phyloP scores from a whole-genome alignment of 2,888 invertebrate species.

The Heliconius erato region DNA sequence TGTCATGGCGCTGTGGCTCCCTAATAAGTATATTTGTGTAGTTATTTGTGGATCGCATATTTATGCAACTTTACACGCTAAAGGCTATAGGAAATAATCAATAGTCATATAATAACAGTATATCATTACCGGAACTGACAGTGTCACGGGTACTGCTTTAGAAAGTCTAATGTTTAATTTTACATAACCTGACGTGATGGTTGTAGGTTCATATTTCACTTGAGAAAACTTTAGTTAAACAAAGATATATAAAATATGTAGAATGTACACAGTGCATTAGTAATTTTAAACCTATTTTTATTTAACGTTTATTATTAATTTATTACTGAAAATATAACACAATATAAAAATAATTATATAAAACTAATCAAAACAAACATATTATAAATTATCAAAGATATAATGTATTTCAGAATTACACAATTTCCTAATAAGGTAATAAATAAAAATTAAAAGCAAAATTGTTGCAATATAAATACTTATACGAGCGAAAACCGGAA shows the following conservation, averaged over 20 bases:
- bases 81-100: not conserved
- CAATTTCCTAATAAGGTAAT: constrained; percentile 13
- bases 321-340: not conserved
- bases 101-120: constrained; percentile 6
- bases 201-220: too few relatives aligned
- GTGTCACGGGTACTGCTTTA: constrained; percentile 6
- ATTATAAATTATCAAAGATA: not conserved
- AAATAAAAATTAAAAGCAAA: constrained; percentile 28
- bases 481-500: constrained; percentile 39
- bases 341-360: not conserved
- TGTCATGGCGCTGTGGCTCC: too few relatives aligned
- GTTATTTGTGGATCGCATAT: too few relatives aligned
- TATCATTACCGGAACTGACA: not conserved
- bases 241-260: too few relatives aligned
- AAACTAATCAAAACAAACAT: not conserved
- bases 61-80: not conserved
- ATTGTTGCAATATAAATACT: constrained; percentile 22
- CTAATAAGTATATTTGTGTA: too few relatives aligned
- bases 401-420: not conserved
- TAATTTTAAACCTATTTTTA: too few relatives aligned
- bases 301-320: too few relatives aligned
- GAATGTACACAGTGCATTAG: too few relatives aligned
- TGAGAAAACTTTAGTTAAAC: too few relatives aligned
- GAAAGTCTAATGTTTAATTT: not conserved
- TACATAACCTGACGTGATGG: not conserved